A percentile compares a stretch with the other conserved stretches of the same genome.
phyloP scores from a whole-genome alignment of 2,888 invertebrate species.

The Ennomos erosarius region DNA sequence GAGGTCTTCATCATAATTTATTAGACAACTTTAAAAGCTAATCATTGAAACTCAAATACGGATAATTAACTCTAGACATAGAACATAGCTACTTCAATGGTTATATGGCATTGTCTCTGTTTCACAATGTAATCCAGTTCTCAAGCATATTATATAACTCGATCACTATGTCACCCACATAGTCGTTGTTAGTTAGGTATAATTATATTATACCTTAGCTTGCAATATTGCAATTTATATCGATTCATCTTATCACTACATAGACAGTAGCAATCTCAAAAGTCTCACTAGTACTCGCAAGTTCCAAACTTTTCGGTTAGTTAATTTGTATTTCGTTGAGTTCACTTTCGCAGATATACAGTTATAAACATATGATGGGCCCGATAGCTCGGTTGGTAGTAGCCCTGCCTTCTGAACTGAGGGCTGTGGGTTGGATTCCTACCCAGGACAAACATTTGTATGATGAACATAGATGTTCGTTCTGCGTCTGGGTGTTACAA shows the following conservation, averaged over 20 bases:
- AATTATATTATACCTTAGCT: neutral
- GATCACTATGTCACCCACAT: constrained; percentile 47
- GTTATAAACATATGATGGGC: too few relatives aligned
- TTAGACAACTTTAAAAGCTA: neutral
- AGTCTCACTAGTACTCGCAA: too few relatives aligned
- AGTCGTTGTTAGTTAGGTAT: neutral
- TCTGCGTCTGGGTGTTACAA: too few relatives aligned
- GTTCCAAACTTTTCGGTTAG: too few relatives aligned
- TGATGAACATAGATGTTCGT: too few relatives aligned
- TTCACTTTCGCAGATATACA: too few relatives aligned
- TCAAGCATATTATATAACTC: constrained; percentile 55
- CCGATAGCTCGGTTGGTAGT: too few relatives aligned
- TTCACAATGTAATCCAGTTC: constrained; percentile 40
- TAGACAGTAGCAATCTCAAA: too few relatives aligned
- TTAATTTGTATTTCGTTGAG: too few relatives aligned
- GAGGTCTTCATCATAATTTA: neutral
- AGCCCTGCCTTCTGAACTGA: too few relatives aligned
- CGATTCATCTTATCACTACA: neutral
- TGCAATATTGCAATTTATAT: constrained; percentile 20
- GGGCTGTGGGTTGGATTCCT: too few relatives aligned
- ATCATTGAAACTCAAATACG: neutral
- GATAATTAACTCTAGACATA: constrained; percentile 9
- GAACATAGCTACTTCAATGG: constrained; percentile 2
- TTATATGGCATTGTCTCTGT: constrained; percentile 19
- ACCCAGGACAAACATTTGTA: too few relatives aligned